Conservation (phyloP, 2,888 invertebrate species). For the Yponomeuta evonymella region DNA sequence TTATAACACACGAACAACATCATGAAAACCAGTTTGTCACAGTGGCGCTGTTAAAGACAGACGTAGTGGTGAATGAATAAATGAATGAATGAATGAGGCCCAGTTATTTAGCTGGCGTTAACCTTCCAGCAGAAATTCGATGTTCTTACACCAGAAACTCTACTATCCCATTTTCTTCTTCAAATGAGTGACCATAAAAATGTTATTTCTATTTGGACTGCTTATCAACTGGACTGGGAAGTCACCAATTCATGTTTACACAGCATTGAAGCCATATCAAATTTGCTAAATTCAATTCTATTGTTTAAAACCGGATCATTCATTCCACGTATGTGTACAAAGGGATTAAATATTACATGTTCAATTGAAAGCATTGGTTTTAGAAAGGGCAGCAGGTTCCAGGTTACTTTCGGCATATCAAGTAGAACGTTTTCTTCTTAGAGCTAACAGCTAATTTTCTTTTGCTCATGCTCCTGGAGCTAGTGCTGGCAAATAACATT, state of each 20-base stretch:
- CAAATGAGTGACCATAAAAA: neutral
- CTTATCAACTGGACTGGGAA: neutral
- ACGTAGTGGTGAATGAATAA: neutral
- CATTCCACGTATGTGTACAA: neutral
- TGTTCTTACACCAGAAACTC: neutral
- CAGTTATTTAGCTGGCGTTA: neutral
- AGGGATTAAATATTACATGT: neutral
- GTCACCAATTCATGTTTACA: neutral
- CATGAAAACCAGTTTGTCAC: neutral
- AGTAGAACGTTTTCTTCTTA: constrained; percentile 17
- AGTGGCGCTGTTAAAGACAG: neutral
- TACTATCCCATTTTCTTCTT: neutral
- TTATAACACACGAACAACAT: neutral
- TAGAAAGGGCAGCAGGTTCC: constrained; percentile 41
- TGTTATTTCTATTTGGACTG: neutral
- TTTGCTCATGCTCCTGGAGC: constrained; percentile 42
- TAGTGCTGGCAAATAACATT: constrained; percentile 38
- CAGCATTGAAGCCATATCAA: neutral
- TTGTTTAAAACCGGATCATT: no score
- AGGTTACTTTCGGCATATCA: constrained; percentile 36
- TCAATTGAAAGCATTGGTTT: neutral
- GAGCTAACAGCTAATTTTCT: constrained; percentile 42
- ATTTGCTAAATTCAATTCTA: neutral
- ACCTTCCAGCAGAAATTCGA: neutral
- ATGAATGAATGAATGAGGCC: neutral